Conservation (phyloP, 1,140 invertebrate species). For the Goniozus legneri region DNA sequence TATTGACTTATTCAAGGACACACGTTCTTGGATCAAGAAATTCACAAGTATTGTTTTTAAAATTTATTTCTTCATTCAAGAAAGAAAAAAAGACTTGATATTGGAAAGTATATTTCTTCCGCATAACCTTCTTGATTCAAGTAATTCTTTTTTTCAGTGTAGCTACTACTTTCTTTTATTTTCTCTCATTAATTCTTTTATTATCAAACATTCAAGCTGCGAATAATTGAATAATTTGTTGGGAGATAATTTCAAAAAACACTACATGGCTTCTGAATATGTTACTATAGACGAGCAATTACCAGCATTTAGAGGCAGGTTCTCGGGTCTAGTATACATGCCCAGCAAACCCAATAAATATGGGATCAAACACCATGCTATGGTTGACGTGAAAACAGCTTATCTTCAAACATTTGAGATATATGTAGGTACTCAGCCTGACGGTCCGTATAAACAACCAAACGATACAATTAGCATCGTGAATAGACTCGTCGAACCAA, state of each 20-base stretch:
- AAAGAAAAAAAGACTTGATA: too few species aligned
- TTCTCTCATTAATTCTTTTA: too few species aligned
- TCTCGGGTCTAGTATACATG: neutral
- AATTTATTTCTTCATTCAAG: too few species aligned
- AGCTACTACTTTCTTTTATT: too few species aligned
- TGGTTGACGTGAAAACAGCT: neutral
- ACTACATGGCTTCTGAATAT: neutral
- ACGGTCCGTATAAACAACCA: neutral
- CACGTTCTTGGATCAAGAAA: too few species aligned
- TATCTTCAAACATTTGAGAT: slow-evolving; percentile 6
- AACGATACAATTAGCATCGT: neutral
- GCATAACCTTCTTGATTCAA: too few species aligned
- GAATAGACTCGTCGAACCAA: neutral
- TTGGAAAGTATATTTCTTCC: too few species aligned
- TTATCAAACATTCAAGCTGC: too few species aligned
- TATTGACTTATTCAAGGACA: too few species aligned
- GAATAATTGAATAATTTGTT: too few species aligned
- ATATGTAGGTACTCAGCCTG: slow-evolving; percentile 1
- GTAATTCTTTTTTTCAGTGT: too few species aligned
- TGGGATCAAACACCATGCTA: neutral
- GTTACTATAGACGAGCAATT: neutral
- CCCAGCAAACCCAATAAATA: neutral
- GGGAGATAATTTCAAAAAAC: neutral
- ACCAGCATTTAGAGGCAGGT: neutral
- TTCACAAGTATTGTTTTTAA: too few species aligned